These are phyloP conservation scores for Peromyscus nudipes DNA, from an alignment of 2,797 vertebrate species.

Conservation along the genomic window DNA sequence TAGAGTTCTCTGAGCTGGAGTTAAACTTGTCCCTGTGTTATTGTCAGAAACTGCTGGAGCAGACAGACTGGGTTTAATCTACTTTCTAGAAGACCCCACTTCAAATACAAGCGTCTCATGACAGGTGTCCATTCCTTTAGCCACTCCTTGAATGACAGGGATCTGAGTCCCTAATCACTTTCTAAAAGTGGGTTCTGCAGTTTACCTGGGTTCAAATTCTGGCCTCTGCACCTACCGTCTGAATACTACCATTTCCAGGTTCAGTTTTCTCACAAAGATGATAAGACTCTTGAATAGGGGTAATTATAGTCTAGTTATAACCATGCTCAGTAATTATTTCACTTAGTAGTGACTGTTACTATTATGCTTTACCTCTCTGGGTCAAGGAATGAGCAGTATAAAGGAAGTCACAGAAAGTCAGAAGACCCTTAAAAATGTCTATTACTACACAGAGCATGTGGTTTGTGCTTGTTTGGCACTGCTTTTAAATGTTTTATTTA, in stretches of 20 bases:
- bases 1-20: not conserved
- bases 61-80: not conserved
- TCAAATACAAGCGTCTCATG: not conserved
- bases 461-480: constrained; percentile 60
- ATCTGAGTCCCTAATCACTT: constrained; percentile 20
- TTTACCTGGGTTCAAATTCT: constrained; percentile 2
- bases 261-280: not conserved
- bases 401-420: not conserved
- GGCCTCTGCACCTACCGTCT: not conserved
- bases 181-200: constrained; percentile 25
- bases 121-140: constrained; percentile 35
- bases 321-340: not conserved
- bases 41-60: not conserved
- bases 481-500: constrained; percentile 46
- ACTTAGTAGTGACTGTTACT: not conserved
- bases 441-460: not conserved
- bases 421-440: not conserved
- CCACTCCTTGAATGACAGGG: not conserved
- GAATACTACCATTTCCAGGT: not conserved
- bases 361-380: not conserved
- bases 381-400: not conserved
- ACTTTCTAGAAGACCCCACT: not conserved
- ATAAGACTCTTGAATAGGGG: too few relatives aligned
- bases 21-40: not conserved
- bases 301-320: not conserved